A percentile compares a stretch with the other conserved stretches of the same genome.
Conservation (phyloP, 1,140 invertebrate genomes). For the Oppia nitens region DNA sequence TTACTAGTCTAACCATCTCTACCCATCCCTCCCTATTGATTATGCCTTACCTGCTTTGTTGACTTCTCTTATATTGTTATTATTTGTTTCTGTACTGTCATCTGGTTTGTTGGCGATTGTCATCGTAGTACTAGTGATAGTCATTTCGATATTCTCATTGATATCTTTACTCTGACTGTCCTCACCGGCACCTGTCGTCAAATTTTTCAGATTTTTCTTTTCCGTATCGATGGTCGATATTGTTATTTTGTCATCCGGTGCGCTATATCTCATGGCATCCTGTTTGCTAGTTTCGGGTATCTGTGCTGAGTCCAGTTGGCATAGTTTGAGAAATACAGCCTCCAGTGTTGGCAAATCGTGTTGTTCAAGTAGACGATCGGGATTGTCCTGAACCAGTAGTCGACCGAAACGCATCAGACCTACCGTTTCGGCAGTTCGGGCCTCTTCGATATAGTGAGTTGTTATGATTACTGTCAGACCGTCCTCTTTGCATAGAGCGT, state of each 20-base stretch:
- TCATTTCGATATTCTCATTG: not conserved
- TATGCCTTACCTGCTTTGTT: not conserved
- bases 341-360: constrained; percentile 34
- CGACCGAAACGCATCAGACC: constrained; percentile 31
- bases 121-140: too few species aligned
- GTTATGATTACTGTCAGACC: constrained; percentile 29
- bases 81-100: not conserved
- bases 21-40: not conserved
- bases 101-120: not conserved
- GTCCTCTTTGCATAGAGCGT: constrained; percentile 57
- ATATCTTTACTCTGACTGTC: not conserved
- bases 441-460: constrained; percentile 33
- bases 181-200: not conserved
- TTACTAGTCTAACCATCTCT: too few species aligned
- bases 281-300: constrained; percentile 7
- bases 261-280: not conserved
- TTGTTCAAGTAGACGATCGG: constrained; percentile 23
- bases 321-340: constrained; percentile 74
- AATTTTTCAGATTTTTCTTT: not conserved
- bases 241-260: not conserved
- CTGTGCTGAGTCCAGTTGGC: constrained; percentile 39
- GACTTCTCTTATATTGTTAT: not conserved
- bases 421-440: constrained; percentile 27
- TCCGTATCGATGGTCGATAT: constrained; percentile 2
- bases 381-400: constrained; percentile 28